phyloP scores from a whole-genome alignment of 2,888 invertebrate species.

The Lasius fuliginosus region DNA sequence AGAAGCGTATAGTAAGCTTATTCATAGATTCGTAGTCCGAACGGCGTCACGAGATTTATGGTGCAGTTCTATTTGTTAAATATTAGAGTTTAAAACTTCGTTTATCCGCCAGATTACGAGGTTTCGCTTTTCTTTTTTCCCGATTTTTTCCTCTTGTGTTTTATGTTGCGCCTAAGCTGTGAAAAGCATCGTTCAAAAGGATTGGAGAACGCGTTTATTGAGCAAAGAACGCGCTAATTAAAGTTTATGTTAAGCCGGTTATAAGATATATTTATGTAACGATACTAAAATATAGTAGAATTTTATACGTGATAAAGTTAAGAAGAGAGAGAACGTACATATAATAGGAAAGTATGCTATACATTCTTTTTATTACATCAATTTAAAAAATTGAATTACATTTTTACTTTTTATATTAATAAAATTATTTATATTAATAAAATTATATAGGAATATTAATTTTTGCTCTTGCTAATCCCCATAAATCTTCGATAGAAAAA shows the following conservation, averaged over 20 bases:
- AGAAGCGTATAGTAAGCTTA: constrained; percentile 52
- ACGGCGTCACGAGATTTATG: constrained; percentile 34
- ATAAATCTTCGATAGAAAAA: background rate
- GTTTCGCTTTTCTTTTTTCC: background rate
- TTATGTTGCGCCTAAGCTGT: constrained; percentile 26
- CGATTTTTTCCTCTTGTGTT: background rate
- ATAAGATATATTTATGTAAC: background rate
- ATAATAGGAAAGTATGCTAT: background rate
- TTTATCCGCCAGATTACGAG: constrained; percentile 34
- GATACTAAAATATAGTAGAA: background rate
- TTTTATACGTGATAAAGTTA: background rate
- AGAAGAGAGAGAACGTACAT: background rate
- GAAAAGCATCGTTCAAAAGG: background rate
- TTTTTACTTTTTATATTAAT: background rate
- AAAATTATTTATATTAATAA: background rate
- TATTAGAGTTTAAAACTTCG: constrained; percentile 47
- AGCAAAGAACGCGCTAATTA: constrained; percentile 23
- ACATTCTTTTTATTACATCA: background rate
- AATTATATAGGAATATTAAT: background rate
- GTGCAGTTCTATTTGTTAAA: constrained; percentile 51
- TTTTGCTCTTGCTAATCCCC: background rate
- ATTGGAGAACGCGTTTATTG: constrained; percentile 9
- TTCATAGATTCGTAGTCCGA: constrained; percentile 38
- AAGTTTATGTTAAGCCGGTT: constrained; percentile 5
- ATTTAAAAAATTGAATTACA: background rate